phyloP scores from a whole-genome alignment of 2,113 vertebrate genomes.

The Dromaius novaehollandiae region DNA sequence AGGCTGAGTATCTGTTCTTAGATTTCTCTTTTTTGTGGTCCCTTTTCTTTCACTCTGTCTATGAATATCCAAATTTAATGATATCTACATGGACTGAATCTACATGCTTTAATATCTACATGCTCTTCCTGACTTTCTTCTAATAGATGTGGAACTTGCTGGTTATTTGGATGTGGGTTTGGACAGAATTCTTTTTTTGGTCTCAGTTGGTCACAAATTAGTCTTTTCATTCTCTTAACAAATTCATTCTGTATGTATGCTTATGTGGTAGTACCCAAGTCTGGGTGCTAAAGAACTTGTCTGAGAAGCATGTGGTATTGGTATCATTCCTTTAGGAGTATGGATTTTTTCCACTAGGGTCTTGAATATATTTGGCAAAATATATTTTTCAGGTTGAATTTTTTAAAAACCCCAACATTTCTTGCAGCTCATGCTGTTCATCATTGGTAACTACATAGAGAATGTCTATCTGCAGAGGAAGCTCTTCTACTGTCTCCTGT shows the following conservation, averaged over 20 bases:
- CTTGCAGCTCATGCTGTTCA: neutral
- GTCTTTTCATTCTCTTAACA: neutral
- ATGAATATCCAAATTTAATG: neutral
- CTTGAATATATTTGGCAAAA: neutral
- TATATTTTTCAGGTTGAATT: neutral
- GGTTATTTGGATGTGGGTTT: neutral
- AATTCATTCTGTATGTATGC: neutral
- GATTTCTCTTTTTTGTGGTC: neutral
- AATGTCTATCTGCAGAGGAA: neutral
- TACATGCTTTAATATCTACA: neutral
- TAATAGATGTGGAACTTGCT: neutral
- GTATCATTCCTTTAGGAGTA: neutral
- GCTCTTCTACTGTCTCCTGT: neutral
- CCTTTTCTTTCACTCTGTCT: neutral
- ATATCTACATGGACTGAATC: neutral
- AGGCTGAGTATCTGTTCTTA: neutral
- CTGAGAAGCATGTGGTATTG: neutral
- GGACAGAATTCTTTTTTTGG: too few relatives aligned
- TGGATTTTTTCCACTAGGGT: neutral
- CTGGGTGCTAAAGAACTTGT: neutral
- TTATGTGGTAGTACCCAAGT: neutral
- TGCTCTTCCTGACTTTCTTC: neutral
- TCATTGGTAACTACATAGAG: constrained; percentile 9
- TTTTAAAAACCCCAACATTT: neutral
- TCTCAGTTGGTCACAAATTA: neutral